Conservation (phyloP, 2,888 invertebrate species). For the Yponomeuta evonymella region DNA sequence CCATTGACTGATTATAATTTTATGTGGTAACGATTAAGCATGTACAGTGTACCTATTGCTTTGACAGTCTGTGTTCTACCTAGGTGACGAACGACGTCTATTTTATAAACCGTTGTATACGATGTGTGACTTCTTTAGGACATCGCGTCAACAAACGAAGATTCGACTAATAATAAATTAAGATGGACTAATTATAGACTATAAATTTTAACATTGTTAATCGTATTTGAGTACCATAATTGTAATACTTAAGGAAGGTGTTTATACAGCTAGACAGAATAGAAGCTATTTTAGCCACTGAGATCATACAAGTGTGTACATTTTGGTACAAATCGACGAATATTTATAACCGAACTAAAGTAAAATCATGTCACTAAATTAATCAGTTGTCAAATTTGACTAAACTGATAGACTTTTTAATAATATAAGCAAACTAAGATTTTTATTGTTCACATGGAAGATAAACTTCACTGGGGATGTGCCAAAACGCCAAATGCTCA, state of each 20-base stretch:
- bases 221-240: slow-evolving; percentile 69
- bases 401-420: slow-evolving; percentile 21
- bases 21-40: slow-evolving; percentile 4
- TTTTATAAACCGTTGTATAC: slow-evolving; percentile 74
- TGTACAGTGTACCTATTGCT: slow-evolving; percentile 20
- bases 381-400: slow-evolving; percentile 29
- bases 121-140: slow-evolving; percentile 67
- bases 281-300: slow-evolving; percentile 64
- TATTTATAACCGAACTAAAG: slow-evolving; percentile 18
- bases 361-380: slow-evolving; percentile 18
- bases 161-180: slow-evolving; percentile 56
- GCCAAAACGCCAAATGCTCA: slow-evolving; percentile 57
- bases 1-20: slow-evolving; percentile 13
- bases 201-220: slow-evolving; percentile 67
- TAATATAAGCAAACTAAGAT: slow-evolving; percentile 36
- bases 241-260: slow-evolving; percentile 61
- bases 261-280: slow-evolving; percentile 55
- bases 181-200: slow-evolving; percentile 54
- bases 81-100: slow-evolving; percentile 60
- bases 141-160: slow-evolving; percentile 57
- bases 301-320: slow-evolving; percentile 31
- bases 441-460: slow-evolving; percentile 39
- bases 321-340: slow-evolving; percentile 25
- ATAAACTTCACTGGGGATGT: slow-evolving; percentile 58
- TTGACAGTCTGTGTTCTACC: slow-evolving; percentile 40